Percentiles rank a stretch among this genome's conserved stretches.
Evolutionary conservation across 2,797 vertebrate species (phyloP).

Genomic region (Danio aesculapii): DNA sequence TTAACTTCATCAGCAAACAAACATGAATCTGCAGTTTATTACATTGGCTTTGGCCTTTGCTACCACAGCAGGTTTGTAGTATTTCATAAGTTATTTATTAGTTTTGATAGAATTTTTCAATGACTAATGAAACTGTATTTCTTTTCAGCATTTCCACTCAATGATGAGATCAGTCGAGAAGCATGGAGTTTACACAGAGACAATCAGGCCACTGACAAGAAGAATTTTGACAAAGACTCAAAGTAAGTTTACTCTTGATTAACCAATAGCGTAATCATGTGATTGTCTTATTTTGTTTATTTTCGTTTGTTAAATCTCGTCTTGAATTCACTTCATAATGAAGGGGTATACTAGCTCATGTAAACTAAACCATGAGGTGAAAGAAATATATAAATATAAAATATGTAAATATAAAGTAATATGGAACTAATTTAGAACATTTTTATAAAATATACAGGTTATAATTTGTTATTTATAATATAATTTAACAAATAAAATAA

Average conservation of each 20-base stretch:
- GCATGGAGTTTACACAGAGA: constrained; percentile 60
- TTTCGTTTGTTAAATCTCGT: background rate
- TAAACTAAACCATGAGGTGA: no score
- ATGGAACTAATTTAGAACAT: no score
- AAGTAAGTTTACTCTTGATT: constrained; percentile 69
- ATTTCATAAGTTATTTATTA: background rate
- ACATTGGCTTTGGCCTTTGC: constrained; percentile 68
- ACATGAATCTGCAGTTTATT: constrained; percentile 69
- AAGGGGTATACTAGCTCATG: no score
- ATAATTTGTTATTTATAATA: no score
- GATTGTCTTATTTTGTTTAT: background rate
- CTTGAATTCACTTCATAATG: background rate
- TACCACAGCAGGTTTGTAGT: constrained; percentile 72
- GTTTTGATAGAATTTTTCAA: background rate
- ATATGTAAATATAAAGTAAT: no score
- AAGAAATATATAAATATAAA: no score
- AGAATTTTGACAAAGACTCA: constrained; percentile 65
- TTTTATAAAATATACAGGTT: no score
- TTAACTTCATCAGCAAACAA: constrained; percentile 56
- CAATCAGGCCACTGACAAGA: constrained; percentile 74
- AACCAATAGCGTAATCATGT: no score
- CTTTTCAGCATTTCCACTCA: constrained; percentile 71
- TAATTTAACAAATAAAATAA: no score
- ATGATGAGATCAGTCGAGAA: constrained; percentile 63
- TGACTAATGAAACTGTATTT: background rate